Evolutionary conservation across 2,888 invertebrate genomes (phyloP).

Genomic region (Tenodera sinensis): DNA sequence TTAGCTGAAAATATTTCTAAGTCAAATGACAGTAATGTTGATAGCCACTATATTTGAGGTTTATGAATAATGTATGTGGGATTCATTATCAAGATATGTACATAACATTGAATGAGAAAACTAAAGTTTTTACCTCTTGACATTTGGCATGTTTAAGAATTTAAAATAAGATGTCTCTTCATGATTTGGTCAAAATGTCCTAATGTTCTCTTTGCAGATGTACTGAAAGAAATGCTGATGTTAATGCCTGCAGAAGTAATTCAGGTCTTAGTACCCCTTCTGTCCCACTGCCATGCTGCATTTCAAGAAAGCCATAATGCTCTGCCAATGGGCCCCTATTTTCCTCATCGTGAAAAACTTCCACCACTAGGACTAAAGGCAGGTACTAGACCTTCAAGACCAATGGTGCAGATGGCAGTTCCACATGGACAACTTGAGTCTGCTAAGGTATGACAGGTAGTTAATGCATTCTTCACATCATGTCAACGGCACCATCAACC

Average conservation of each 20-base stretch:
- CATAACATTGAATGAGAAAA: no score
- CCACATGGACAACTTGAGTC: slow-evolving; percentile 71
- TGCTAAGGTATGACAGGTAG: slow-evolving; percentile 50
- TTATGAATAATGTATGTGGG: no score
- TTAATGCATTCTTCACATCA: no score
- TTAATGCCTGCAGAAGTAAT: slow-evolving; percentile 76
- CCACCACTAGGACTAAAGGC: slow-evolving; percentile 56
- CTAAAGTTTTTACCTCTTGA: no score
- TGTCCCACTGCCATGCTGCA: slow-evolving; percentile 79
- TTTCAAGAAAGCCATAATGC: slow-evolving; percentile 68
- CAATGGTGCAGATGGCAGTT: slow-evolving; percentile 83
- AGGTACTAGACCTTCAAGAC: slow-evolving; percentile 65
- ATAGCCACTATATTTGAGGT: no score
- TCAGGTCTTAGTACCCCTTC: slow-evolving; percentile 76
- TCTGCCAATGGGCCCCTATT: slow-evolving; percentile 70
- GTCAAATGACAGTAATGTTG: no score
- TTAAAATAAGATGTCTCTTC: not conserved
- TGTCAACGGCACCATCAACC: no score
- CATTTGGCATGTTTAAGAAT: no score
- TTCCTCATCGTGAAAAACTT: slow-evolving; percentile 63
- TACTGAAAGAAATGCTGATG: slow-evolving; percentile 74
- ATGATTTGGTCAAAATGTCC: not conserved
- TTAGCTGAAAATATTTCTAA: no score
- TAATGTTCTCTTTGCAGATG: slow-evolving; percentile 48
- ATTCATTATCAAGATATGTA: not conserved